A percentile compares a stretch with the other conserved stretches of the same genome.
These are phyloP conservation scores for Apis dorsata DNA, from an alignment of 1,140 invertebrate genomes.

Conservation along the genomic window DNA sequence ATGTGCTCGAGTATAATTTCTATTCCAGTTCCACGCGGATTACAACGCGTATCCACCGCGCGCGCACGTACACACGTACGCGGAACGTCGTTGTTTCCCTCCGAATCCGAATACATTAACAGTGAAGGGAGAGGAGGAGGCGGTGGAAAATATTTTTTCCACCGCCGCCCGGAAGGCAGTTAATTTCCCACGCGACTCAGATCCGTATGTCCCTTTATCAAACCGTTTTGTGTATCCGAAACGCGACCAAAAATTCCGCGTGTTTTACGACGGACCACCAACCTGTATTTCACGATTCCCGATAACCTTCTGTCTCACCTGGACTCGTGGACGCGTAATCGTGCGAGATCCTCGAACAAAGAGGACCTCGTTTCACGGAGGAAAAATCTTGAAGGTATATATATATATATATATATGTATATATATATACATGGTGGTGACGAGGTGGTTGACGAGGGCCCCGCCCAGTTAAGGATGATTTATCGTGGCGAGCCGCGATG, in stretches of 20 bases:
- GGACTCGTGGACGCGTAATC: background rate
- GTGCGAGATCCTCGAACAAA: conserved; percentile 8
- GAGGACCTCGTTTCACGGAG: background rate
- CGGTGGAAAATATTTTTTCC: conserved; percentile 33
- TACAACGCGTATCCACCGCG: background rate
- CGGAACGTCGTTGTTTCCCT: conserved; percentile 14
- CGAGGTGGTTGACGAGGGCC: conserved; percentile 1
- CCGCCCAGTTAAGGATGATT: conserved; percentile 19
- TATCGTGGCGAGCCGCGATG: background rate
- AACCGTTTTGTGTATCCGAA: conserved; percentile 24
- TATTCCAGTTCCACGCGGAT: too few relatives aligned
- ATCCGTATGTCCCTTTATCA: conserved; percentile 43
- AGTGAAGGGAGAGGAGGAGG: too few relatives aligned
- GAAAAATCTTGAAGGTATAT: background rate
- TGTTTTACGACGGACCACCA: background rate
- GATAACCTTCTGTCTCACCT: conserved; percentile 4
- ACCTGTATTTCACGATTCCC: background rate
- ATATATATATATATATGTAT: too few relatives aligned
- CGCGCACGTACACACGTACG: background rate
- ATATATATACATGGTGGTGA: background rate
- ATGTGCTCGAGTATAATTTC: conserved; percentile 2
- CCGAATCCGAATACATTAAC: conserved; percentile 35
- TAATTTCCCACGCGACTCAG: conserved; percentile 23
- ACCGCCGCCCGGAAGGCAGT: conserved; percentile 12
- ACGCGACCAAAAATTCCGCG: conserved; percentile 24